phyloP scores from a whole-genome alignment of 2,113 vertebrate genomes.

The Cheirogaleus medius region DNA sequence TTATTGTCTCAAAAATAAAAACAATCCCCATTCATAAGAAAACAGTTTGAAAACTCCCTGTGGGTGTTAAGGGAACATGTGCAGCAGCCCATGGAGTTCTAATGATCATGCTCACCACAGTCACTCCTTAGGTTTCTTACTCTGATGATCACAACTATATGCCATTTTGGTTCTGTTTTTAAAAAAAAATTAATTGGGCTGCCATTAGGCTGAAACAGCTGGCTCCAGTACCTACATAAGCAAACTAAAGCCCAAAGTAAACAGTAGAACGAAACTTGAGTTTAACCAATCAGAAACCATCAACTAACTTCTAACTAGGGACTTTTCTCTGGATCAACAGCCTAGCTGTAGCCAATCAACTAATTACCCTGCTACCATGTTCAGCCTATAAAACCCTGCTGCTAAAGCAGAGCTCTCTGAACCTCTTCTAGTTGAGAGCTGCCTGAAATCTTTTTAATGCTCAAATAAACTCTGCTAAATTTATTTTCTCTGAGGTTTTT shows the following conservation, averaged over 20 bases:
- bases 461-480: not conserved
- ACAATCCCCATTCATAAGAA: not conserved
- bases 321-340: not conserved
- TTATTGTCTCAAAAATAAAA: not conserved
- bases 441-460: not conserved
- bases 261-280: not conserved
- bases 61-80: not conserved
- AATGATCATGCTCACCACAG: not conserved
- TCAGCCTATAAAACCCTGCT: not conserved
- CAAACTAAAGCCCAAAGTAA: not conserved
- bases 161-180: not conserved
- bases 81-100: not conserved
- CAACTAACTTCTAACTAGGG: not conserved
- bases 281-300: not conserved
- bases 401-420: not conserved
- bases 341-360: not conserved
- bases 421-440: not conserved
- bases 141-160: not conserved
- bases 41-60: not conserved
- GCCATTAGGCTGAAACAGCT: not conserved
- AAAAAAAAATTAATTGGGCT: not conserved
- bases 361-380: not conserved
- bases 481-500: not conserved
- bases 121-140: not conserved
- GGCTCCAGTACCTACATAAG: not conserved